Conservation (phyloP, 1,140 invertebrate species). For the Octopus sinensis region DNA sequence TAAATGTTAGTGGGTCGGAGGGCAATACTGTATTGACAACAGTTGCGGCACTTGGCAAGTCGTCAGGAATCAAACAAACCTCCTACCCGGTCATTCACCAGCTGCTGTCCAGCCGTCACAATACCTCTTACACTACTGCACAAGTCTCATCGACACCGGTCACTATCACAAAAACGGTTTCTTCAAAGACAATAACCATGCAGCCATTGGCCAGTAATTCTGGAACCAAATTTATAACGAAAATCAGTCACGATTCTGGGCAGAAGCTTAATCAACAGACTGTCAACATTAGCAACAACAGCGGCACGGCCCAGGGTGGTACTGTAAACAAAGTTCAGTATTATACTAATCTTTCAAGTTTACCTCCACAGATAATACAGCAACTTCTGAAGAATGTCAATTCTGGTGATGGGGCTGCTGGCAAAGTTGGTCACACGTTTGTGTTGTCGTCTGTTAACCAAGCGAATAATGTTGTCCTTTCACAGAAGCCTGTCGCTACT, state of each 20-base stretch:
- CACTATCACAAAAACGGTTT: no score
- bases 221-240: no score
- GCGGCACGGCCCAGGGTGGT: not conserved
- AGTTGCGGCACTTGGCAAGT: not conserved
- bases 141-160: not conserved
- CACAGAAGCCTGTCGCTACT: not conserved
- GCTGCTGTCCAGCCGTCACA: conserved; percentile 16
- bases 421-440: conserved; percentile 1
- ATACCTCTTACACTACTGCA: not conserved
- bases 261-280: no score
- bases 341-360: conserved; percentile 1
- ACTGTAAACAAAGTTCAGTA: not conserved
- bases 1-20: no score
- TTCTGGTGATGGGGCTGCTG: not conserved
- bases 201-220: not conserved
- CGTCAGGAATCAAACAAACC: conserved; percentile 15
- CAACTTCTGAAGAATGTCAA: conserved; percentile 8
- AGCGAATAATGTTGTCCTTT: not conserved
- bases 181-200: no score
- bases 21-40: not conserved
- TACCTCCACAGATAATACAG: conserved; percentile 5
- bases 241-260: no score
- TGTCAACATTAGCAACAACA: no score
- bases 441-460: not conserved
- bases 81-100: conserved; percentile 29